Conservation (phyloP, 35 echinoderm and acorn worm genomes). For the Diadema setosum region DNA sequence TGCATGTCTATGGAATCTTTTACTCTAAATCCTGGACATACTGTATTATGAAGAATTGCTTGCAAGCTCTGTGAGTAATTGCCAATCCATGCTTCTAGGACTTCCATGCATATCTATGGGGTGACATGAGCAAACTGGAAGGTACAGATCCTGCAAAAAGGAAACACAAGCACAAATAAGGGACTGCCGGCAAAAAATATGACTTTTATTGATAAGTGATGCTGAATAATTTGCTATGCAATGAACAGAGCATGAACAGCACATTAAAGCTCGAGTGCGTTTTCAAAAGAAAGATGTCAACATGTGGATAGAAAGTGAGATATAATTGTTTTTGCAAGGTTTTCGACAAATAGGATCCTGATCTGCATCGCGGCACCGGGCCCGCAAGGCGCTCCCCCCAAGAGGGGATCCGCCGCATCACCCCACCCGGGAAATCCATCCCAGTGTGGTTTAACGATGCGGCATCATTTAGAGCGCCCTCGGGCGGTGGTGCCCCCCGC, state of each 20-base stretch:
- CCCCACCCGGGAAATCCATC: conserved; percentile 42
- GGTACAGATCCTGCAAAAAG: background rate
- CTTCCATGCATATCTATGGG: no score
- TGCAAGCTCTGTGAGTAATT: no score
- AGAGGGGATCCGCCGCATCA: conserved; percentile 34
- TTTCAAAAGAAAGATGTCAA: no score
- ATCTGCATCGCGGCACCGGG: conserved; percentile 9
- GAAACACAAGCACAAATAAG: background rate
- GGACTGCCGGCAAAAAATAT: background rate
- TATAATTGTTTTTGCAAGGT: no score
- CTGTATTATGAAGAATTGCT: no score
- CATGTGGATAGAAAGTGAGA: no score
- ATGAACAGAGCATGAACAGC: background rate
- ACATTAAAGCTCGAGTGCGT: no score
- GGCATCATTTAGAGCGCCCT: conserved; percentile 50
- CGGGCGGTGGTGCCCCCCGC: background rate
- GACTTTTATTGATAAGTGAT: background rate
- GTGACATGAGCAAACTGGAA: no score
- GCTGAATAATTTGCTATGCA: background rate
- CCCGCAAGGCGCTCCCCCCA: background rate
- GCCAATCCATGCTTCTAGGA: no score
- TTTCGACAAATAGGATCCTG: background rate
- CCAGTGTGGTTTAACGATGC: conserved; percentile 28
- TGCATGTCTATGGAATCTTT: no score
- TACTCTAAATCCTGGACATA: no score